Base-by-base conservation (phyloP, 64 coral and sea anemone genomes). In the Pachyseris speciosa region DNA sequence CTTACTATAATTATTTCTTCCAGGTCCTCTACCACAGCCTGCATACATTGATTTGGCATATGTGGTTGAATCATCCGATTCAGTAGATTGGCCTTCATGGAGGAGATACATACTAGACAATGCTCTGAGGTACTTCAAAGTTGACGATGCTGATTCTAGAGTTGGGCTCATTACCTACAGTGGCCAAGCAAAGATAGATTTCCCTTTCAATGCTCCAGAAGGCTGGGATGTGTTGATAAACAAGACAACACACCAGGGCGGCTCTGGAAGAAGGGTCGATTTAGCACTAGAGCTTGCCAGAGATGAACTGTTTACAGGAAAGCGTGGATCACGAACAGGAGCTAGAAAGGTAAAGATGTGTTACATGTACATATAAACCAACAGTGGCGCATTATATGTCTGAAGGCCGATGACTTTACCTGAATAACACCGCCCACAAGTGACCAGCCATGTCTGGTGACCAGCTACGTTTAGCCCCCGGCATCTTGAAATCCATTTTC, bases 41-140 rank as follows among this genome's bases (percentile, higher is more conserved):
- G 42, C 25, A 49, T 28, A 12, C 12, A 43, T 94, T 25, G 92
- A 94, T 37, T 73, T 69, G 48, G 92, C 72, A 3, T 94, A 88
- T 44, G 5, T 94, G 5, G 85, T 94, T 5, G 92, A 94, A 44
- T 87, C 83, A 10, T 94, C 92, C 59, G 43, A 89, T 39, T 43
- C 17, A 25, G 92, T 94, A 1, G 83, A 88, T 28, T 94, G 92
- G 92, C 22, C 19, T 37, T 42, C 49, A 25, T 69, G 87, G 77
- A 75, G 65, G 27, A 87, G 30, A 45, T 94, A 88, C 70, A 63
- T 86, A 29, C 49, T 74, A 37, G 39, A 40, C 16, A 63, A 81
- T 30, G 85, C 78, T 15, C 67, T 73, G 32, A 67, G 85, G 19
- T 75, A 75, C 42, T 88, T 94, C 63, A 74, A 87, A 22, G 76